Percentiles rank a stretch among this genome's conserved stretches.
Evolutionary conservation across 2,797 vertebrate genomes (phyloP).

Genomic region (Syndactyla subalaris): DNA sequence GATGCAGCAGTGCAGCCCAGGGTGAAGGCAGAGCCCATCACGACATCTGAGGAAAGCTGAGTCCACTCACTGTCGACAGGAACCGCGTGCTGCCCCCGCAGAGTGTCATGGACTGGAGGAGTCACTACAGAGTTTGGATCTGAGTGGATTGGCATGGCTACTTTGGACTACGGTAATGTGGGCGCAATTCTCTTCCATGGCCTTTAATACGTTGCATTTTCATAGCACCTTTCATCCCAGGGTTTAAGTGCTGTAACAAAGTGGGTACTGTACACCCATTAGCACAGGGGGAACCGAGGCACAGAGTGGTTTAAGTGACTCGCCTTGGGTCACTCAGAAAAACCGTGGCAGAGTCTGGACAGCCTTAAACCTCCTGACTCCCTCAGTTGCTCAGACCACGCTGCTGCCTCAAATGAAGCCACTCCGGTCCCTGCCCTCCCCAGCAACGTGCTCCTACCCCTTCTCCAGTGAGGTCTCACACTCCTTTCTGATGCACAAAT

Average conservation of each 20-base stretch:
- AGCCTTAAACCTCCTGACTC: constrained; percentile 35
- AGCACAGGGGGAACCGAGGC: constrained; percentile 32
- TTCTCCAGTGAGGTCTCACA: constrained; percentile 20
- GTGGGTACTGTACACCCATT: constrained; percentile 1
- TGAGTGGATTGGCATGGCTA: neutral
- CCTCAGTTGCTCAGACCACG: neutral
- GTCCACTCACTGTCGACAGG: neutral
- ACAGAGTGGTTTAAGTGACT: constrained; percentile 44
- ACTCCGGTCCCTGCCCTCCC: constrained; percentile 14
- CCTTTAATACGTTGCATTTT: constrained; percentile 52
- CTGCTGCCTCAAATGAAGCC: constrained; percentile 10
- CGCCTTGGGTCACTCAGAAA: neutral
- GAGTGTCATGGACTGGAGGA: neutral
- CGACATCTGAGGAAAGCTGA: neutral
- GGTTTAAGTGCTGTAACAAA: constrained; percentile 34
- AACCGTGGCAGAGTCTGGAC: neutral
- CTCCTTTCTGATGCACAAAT: constrained; percentile 24
- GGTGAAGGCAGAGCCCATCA: neutral
- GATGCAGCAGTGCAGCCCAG: neutral
- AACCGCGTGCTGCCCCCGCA: neutral
- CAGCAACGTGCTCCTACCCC: constrained; percentile 39
- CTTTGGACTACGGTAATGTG: neutral
- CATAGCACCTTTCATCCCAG: constrained; percentile 68
- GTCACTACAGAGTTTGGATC: neutral
- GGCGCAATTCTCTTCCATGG: constrained; percentile 22